phyloP scores from a whole-genome alignment of 2,113 vertebrate species.

The Sinocyclocheilus maitianheensis region DNA sequence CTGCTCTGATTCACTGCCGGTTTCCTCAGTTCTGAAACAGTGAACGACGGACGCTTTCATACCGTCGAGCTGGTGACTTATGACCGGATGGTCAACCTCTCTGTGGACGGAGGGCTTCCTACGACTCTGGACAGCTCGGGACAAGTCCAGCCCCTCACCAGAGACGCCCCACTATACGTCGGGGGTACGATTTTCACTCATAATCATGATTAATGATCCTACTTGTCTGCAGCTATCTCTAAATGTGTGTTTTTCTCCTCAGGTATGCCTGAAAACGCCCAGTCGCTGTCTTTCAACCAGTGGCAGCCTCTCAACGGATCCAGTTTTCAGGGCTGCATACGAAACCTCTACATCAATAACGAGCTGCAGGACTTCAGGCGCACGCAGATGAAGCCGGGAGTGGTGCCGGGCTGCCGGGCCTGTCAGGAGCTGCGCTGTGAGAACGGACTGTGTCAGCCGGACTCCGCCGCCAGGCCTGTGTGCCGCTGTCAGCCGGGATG shows the following conservation, averaged over 20 bases:
- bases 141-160: conserved; percentile 88
- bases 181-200: conserved; percentile 83
- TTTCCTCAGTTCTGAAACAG: conserved; percentile 86
- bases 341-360: conserved; percentile 98
- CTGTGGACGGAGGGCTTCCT: conserved; percentile 93
- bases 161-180: conserved; percentile 94
- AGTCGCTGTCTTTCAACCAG: conserved; percentile 86
- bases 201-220: not conserved
- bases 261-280: conserved; percentile 95
- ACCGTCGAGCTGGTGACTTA: conserved; percentile 97
- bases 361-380: conserved; percentile 98
- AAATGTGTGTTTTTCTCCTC: not conserved
- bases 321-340: conserved; percentile 97
- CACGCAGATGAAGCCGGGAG: conserved; percentile 94
- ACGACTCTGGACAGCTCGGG: conserved; percentile 97
- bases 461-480: conserved; percentile 81
- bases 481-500: conserved; percentile 94
- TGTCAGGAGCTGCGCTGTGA: conserved; percentile 94
- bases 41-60: conserved; percentile 98
- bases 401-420: conserved; percentile 94
- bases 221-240: not conserved
- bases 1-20: not conserved
- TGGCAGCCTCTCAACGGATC: conserved; percentile 95
- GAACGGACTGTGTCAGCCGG: conserved; percentile 93
- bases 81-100: conserved; percentile 98